phyloP scores from a whole-genome alignment of 2,888 invertebrate genomes.

The Ectemnius continuus region DNA sequence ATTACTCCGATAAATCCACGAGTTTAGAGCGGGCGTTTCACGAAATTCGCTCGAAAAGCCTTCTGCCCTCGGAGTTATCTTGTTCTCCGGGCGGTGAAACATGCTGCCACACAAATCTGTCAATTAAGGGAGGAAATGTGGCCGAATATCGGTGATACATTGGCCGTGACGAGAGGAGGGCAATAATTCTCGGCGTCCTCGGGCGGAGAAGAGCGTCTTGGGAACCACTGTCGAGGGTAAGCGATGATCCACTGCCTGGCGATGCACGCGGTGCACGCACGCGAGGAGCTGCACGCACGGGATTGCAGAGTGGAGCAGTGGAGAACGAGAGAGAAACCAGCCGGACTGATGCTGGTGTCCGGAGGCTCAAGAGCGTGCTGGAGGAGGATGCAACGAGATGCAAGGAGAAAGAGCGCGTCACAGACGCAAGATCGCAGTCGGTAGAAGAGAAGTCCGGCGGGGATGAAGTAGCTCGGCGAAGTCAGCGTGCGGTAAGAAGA shows the following conservation, averaged over 20 bases:
- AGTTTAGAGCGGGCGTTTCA: background rate
- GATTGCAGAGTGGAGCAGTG: background rate
- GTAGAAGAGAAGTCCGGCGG: background rate
- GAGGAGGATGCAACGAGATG: background rate
- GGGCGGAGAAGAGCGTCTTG: slow-evolving; percentile 33
- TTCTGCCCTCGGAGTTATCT: too few species aligned
- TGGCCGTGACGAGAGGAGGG: too few species aligned
- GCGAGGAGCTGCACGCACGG: slow-evolving; percentile 24
- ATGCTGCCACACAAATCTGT: too few species aligned
- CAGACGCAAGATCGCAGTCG: background rate
- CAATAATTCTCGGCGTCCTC: too few species aligned
- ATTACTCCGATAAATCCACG: slow-evolving; percentile 15
- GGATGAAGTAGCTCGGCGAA: background rate
- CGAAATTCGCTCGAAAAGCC: too few species aligned
- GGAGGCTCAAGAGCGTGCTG: background rate
- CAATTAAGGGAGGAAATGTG: too few species aligned
- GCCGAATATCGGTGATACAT: too few species aligned
- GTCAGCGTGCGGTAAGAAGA: background rate
- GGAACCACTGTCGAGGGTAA: slow-evolving; percentile 67
- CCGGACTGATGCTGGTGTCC: background rate
- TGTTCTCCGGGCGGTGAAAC: too few species aligned
- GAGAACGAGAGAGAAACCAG: background rate
- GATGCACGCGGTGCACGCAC: slow-evolving; percentile 24
- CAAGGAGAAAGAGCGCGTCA: background rate
- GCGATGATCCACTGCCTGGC: slow-evolving; percentile 62